These are phyloP conservation scores for Saguinus imperator DNA, from an alignment of 2,113 vertebrate species.

Conservation along the genomic window DNA sequence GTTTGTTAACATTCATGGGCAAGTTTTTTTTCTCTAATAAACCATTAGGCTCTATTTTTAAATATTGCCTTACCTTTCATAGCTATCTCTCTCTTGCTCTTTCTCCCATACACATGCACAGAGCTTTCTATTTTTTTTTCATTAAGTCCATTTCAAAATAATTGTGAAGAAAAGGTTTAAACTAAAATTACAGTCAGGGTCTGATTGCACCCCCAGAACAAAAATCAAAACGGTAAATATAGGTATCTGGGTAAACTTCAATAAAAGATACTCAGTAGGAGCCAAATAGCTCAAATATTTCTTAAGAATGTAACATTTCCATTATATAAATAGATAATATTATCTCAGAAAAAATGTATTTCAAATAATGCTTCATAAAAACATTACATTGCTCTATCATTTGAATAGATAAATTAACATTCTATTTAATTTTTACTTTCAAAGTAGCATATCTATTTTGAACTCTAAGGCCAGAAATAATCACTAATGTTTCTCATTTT, in stretches of 20 bases:
- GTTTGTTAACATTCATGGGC: background rate
- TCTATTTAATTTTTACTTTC: slow-evolving; percentile 40
- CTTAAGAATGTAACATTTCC: background rate
- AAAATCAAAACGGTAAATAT: background rate
- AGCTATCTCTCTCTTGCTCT: background rate
- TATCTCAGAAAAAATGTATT: slow-evolving; percentile 22
- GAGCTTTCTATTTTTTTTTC: background rate
- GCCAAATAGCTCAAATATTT: slow-evolving; percentile 4
- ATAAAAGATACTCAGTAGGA: background rate
- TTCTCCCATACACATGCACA: background rate
- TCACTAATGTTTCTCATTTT: background rate
- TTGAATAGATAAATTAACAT: background rate
- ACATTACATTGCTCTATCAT: background rate
- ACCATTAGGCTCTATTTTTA: background rate
- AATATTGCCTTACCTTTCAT: background rate
- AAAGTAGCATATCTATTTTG: background rate
- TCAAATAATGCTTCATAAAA: slow-evolving; percentile 20
- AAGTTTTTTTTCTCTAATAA: background rate
- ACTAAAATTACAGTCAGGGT: background rate
- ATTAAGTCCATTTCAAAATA: slow-evolving; percentile 32
- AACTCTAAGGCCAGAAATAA: slow-evolving; percentile 23
- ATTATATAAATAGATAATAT: slow-evolving; percentile 1
- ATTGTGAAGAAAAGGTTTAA: slow-evolving; percentile 35
- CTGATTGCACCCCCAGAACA: background rate
- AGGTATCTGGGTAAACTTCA: background rate